Evolutionary conservation across 2,113 vertebrate genomes (phyloP), one percentile per base, ranked within the genome.

Genomic region (Aramus guarauna): DNA sequence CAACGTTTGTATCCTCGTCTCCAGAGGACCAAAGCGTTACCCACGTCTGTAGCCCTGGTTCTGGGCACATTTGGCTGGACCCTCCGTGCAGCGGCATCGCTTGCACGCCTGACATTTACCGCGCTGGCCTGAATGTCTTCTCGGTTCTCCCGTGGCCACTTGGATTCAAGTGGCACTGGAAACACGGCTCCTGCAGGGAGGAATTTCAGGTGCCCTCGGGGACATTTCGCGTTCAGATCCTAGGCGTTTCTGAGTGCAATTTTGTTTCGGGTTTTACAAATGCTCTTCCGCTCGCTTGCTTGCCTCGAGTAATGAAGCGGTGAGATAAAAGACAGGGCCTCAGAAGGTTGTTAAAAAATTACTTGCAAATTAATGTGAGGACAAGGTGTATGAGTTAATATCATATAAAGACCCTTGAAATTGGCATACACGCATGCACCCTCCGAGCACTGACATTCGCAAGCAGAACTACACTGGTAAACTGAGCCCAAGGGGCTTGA

Each of bases 401-500:
- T 95, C 81, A 2, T 86, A 74, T 97, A 96, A 97, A 97, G 96
- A 95, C 94, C 92, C 92, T 95, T 85, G 94, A 92, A 96, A 93
- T 85, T 18, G 14, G 93, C 36, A 29, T 78, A 64, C 75, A 80
- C 11, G 71, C 30, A 41, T 73, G 90, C 73, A 73, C 81, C 83
- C 83, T 95, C 75, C 23, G 5, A 96, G 92, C 94, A 41, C 97
- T 93, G 85, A 87, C 96, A 30, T 79, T 94, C 91, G 62, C 95
- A 97, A 95, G 97, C 88, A 95, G 88, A 98, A 26, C 96, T 97
- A 96, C 95, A 91, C 94, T 95, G 94, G 93, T 95, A 97, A 94
- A 94, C 73, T 2, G 62, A 97, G 97, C 98, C 98, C 98, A 98
- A 92, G 97, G 97, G 98, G 97, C 89, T 97, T 98, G 98, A 98